These are phyloP conservation scores for Hyles vespertilio DNA, from an alignment of 1,140 invertebrate species.

Conservation along the genomic window DNA sequence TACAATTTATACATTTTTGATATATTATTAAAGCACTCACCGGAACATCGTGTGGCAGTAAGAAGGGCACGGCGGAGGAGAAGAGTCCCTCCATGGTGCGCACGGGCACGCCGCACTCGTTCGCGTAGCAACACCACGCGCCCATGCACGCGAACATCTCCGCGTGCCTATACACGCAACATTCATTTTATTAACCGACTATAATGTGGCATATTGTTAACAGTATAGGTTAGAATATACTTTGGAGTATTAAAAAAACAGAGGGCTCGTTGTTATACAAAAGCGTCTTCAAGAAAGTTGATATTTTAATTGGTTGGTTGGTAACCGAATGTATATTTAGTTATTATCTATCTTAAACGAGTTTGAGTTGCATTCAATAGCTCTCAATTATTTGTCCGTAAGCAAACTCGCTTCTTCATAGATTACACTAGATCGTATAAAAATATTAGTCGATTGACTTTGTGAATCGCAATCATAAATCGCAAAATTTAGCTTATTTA, in stretches of 20 bases:
- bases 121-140: conserved; percentile 64
- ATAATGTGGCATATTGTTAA: background rate
- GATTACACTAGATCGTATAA: too few species aligned
- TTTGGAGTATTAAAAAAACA: too few species aligned
- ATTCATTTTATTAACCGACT: background rate
- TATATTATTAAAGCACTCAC: conserved; percentile 26
- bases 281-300: background rate
- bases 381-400: background rate
- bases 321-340: too few species aligned
- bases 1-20: background rate
- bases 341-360: too few species aligned
- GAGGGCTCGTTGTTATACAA: too few species aligned
- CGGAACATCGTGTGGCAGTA: conserved; percentile 56
- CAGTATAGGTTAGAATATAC: too few species aligned
- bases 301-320: background rate
- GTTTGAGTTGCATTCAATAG: background rate
- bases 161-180: conserved; percentile 39
- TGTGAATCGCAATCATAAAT: too few species aligned
- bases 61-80: conserved; percentile 51
- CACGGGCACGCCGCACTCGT: conserved; percentile 48
- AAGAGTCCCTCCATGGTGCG: conserved; percentile 55
- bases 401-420: too few species aligned
- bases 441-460: too few species aligned
- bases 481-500: too few species aligned
- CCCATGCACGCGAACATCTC: conserved; percentile 70